Base-by-base conservation (phyloP, 2,113 vertebrate genomes). In the Pholis gunnellus region DNA sequence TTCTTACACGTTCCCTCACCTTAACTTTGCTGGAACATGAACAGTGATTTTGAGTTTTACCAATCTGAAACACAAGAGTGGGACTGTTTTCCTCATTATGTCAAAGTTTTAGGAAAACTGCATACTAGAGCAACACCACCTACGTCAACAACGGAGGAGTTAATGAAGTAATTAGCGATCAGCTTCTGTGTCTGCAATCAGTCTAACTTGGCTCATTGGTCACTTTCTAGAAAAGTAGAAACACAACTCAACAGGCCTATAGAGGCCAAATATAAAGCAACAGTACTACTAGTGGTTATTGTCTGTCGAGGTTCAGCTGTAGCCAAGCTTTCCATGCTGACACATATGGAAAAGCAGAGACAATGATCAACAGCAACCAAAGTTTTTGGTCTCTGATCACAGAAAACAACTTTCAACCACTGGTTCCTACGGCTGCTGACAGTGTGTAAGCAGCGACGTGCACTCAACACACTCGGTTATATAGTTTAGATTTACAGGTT, bases 11-110 rank as follows among this genome's bases (percentile, higher is more conserved):
- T 82, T 87, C 67, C 31, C 48, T 79, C 38, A 70, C 40, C 34
- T 78, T 78, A 72, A 79, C 34, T 54, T 70, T 80, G 38, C 64
- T 80, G 71, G 59, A 74, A 71, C 61, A 75, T 46, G 87, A 85
- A 60, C 65, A 13, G 18, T 36, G 54, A 86, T 85, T 86, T 61
- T 34, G 72, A 4, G 8, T 63, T 71, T 42, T 56, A 61, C 20
- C n/a, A 6, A 20, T 84, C 10, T 46, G 68, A 72, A 77, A 75
- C 18, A 60, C 44, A 85, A 27, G 59, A 71, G 2, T 5, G 15
- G 14, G 18, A 6, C 6, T 11, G 5, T 34, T 40, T 54, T 10
- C 18, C 20, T 64, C 66, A 17, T 44, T 9, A 7, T 1, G 27
- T 38, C 42, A 50, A 52, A n/a, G 2, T 61, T 71, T 79, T 34